Evolutionary conservation across 2,888 invertebrate species (phyloP), one percentile per base, ranked within the genome.

Genomic region (Stenichneumon culpator): DNA sequence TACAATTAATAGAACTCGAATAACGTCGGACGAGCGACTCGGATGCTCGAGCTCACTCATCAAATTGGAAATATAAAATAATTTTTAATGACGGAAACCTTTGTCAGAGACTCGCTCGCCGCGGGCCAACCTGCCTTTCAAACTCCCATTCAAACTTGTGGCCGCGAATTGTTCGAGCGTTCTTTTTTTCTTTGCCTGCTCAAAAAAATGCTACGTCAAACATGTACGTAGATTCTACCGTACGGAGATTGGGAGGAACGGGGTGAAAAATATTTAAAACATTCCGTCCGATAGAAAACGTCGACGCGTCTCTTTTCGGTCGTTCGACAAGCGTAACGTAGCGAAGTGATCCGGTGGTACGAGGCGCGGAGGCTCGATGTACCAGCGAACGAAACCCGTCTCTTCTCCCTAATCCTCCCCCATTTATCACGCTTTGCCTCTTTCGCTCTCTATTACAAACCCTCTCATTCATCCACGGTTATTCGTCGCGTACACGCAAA

Each of bases 341-440:
- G 50, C 32, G 36, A 22, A 7, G 52, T 52, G 52, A 39, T 16
- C 60, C 52, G 52, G 2, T 1, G 16, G 22, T 28, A 52, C 36
- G 22, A 36, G 47, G 22, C 39, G 39, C 39, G 39, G 63, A 32
- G 28, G 28, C 19, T 22, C 47, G 28, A 11, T 73, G 57, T 69
- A 54, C 47, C 75, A n/a, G 39, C 47, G 28, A 67, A 72, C 68
- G 67, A 80, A 84, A 73, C 28, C 39, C 81, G 57, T 73, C 44
- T 65, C 73, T 52, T 63, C 68, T 60, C 50, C 63, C 44, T 77
- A 68, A 84, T 80, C 77, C 73, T 39, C 47, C n/a, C 28, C 72
- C 39, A 81, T 84, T 81, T 78, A 78, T 84, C 84, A 81, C 32
- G 47, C 60, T 78, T 81, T 52, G 60, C 67, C 72, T 67, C 63